Base-by-base conservation (phyloP, 2,888 invertebrate species). In the Rhyacophila evoluta region DNA sequence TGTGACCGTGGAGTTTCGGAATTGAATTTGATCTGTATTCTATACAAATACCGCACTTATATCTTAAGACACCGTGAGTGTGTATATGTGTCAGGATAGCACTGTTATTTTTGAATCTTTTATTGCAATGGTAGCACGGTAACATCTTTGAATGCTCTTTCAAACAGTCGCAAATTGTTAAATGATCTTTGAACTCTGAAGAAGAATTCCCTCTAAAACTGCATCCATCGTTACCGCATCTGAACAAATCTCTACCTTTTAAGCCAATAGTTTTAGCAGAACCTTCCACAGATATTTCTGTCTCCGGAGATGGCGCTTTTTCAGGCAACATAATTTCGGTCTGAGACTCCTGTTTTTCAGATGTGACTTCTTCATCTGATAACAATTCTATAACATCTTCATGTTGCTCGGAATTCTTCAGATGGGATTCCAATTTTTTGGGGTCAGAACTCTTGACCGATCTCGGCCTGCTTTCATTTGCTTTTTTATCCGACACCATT, bases 21-120 rank as follows among this genome's bases (percentile, higher is more conserved):
- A 25, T 8, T 8, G 73, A 38, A 33, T 71, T 28, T 2, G 41
- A 41, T 2, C 8, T 37, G 27, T 15, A 25, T n/a, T 19, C 5
- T 6, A 87, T 85, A 83, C 94, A 94, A 28, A 92, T 72, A 3
- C 91, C 89, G 83, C 94, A 94, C 8, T 89, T 87, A 81, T 90
- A 92, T 8, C 91, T 86, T 82, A 91, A 89, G 0, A 89, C 85
- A 0, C 92, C 92, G 81, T 94, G 94, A 1, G 86, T 84, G 81
- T 89, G 89, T 12, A 94, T 85, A 84, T 94, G 94, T 4, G 91
- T 90, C 10, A 91, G 83, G 19, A 93, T 85, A 39, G 87, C 87
- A 0, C 85, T 84, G 0, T 86, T 83, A 68, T 86, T 88, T 78
- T 88, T 87, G 72, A 91, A 88, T 4, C 83, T 83, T 81, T 89